Evolutionary conservation across 2,888 invertebrate genomes (phyloP).

Genomic region (Macroteleia sp.): DNA sequence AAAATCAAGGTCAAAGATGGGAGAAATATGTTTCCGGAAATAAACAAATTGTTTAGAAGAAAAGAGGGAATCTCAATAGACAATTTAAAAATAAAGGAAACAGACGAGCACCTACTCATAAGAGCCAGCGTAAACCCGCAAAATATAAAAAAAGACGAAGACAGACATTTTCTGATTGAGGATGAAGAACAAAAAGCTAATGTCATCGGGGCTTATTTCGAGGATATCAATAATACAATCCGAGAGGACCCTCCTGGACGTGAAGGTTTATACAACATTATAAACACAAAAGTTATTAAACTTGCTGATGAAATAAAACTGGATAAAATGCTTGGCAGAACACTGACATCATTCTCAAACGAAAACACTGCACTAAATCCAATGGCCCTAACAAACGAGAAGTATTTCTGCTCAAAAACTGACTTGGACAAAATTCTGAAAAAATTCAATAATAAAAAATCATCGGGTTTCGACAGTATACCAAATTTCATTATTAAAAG

Average conservation of each 20-base stretch:
- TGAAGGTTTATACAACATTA: neutral
- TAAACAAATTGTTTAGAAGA: too few relatives aligned
- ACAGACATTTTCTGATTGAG: too few relatives aligned
- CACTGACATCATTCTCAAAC: neutral
- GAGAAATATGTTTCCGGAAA: too few relatives aligned
- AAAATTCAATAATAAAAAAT: constrained; percentile 55
- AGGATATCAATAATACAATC: constrained; percentile 1
- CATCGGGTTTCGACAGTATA: constrained; percentile 48
- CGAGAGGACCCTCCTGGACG: neutral
- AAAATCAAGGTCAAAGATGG: too few relatives aligned
- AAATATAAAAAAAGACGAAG: too few relatives aligned
- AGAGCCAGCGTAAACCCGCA: too few relatives aligned
- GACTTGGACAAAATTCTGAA: too few relatives aligned
- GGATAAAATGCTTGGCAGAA: neutral
- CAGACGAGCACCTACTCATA: too few relatives aligned
- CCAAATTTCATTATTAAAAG: too few relatives aligned
- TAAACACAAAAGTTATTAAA: neutral
- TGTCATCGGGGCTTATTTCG: neutral
- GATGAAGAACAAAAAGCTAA: neutral
- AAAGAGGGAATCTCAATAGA: too few relatives aligned
- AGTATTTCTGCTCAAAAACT: constrained; percentile 13
- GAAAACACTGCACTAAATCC: constrained; percentile 1
- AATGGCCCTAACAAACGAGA: neutral
- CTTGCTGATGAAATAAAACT: neutral
- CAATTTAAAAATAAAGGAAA: too few relatives aligned